A percentile compares a stretch with the other conserved stretches of the same genome.
These are phyloP conservation scores for Chymomyza costata DNA, from an alignment of 1,140 invertebrate species.

Conservation along the genomic window DNA sequence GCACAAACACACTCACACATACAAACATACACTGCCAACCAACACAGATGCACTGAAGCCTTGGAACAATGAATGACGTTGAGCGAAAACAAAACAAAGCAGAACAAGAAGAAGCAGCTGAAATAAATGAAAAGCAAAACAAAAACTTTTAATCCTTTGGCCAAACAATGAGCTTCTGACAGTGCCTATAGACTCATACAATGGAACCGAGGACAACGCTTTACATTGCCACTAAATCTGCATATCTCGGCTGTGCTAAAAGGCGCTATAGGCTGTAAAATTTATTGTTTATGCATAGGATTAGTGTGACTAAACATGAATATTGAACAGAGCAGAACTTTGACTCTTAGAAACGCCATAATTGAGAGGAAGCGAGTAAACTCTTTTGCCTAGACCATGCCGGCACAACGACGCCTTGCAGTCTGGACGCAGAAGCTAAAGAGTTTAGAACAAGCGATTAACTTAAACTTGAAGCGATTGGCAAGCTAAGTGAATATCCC, in stretches of 20 bases:
- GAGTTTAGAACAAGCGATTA: constrained; percentile 40
- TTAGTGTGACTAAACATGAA: constrained; percentile 62
- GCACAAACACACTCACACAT: constrained; percentile 13
- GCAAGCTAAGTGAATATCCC: too few species aligned
- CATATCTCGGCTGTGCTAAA: constrained; percentile 29
- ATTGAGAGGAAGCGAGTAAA: constrained; percentile 16
- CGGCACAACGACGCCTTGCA: constrained; percentile 14
- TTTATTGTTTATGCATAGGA: constrained; percentile 61
- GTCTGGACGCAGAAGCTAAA: constrained; percentile 9
- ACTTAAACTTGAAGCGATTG: constrained; percentile 44
- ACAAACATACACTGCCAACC: neutral
- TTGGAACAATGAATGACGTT: constrained; percentile 46
- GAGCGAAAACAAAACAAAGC: neutral
- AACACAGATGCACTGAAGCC: neutral
- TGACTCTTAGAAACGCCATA: constrained; percentile 6
- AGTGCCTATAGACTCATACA: constrained; percentile 5
- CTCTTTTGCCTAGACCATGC: constrained; percentile 1
- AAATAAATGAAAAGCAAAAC: constrained; percentile 58
- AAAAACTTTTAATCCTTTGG: constrained; percentile 66
- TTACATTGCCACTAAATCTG: constrained; percentile 16
- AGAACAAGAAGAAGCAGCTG: constrained; percentile 22
- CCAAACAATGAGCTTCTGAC: constrained; percentile 52
- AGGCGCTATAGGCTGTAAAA: constrained; percentile 33
- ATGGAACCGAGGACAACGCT: constrained; percentile 12
- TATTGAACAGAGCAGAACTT: constrained; percentile 36